Conservation (phyloP, 2,113 vertebrate genomes). For the Pelecanoides urinatrix region DNA sequence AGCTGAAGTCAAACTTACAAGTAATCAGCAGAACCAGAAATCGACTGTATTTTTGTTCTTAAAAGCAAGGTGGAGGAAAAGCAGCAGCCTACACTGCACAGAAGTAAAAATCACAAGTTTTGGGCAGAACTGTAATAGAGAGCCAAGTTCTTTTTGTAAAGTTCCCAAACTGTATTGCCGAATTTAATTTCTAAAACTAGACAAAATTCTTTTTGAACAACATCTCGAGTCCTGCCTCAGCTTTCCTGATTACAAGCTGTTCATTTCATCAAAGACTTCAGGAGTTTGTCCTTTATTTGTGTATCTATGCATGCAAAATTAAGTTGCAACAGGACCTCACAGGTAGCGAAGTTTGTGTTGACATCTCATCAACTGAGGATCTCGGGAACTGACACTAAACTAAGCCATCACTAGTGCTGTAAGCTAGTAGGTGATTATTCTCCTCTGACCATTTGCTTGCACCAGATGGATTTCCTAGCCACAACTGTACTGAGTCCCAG, state of each 20-base stretch:
- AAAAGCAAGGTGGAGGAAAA: not conserved
- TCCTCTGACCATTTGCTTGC: not conserved
- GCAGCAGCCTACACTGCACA: not conserved
- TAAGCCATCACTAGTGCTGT: not conserved
- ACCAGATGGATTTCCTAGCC: not conserved
- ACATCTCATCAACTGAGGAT: not conserved
- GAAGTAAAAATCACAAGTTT: not conserved
- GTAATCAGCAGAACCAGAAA: constrained; percentile 41
- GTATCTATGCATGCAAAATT: not conserved
- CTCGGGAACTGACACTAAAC: not conserved
- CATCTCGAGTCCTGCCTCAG: not conserved
- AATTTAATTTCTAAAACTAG: not conserved
- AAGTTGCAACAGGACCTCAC: not conserved
- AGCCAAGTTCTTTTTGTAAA: not conserved
- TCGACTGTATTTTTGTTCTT: constrained; percentile 15
- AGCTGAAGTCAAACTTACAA: not conserved
- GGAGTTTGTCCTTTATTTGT: not conserved
- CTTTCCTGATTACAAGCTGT: not conserved
- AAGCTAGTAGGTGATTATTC: not conserved
- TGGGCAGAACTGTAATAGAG: not conserved
- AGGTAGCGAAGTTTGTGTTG: not conserved
- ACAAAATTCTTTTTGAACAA: not conserved
- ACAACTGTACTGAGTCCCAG: not conserved
- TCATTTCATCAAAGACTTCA: not conserved
- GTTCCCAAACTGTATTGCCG: not conserved